A percentile compares a stretch with the other conserved stretches of the same genome.
phyloP scores from a whole-genome alignment of 2,113 vertebrate genomes.

The Spheniscus mendiculus region DNA sequence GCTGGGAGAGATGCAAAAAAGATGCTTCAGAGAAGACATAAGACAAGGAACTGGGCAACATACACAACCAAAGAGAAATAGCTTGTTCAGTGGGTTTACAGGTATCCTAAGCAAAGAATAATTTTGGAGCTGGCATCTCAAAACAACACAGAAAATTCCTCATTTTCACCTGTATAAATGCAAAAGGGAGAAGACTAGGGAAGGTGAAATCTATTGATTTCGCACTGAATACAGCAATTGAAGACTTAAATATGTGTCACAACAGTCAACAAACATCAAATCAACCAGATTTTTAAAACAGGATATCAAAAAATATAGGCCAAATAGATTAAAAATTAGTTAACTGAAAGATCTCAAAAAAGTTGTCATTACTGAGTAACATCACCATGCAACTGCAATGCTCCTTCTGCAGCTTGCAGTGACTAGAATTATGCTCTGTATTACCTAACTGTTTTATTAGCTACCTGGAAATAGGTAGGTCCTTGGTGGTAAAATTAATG shows the following conservation, averaged over 20 bases:
- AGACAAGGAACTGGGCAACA: not conserved
- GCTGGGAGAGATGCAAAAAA: conserved; percentile 8
- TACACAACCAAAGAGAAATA: not conserved
- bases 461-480: not conserved
- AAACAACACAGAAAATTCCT: not conserved
- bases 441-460: not conserved
- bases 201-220: not conserved
- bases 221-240: not conserved
- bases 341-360: not conserved
- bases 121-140: not conserved
- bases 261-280: not conserved
- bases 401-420: not conserved
- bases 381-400: not conserved
- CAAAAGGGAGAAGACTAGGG: not conserved
- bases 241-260: not conserved
- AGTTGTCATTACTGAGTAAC: not conserved
- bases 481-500: not conserved
- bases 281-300: not conserved
- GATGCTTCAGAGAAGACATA: not conserved
- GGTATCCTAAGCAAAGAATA: not conserved
- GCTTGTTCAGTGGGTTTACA: not conserved
- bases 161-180: not conserved
- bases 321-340: not conserved
- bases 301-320: not conserved
- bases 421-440: not conserved